Conservation (phyloP, 2,888 invertebrate genomes). For the Merodon equestris region DNA sequence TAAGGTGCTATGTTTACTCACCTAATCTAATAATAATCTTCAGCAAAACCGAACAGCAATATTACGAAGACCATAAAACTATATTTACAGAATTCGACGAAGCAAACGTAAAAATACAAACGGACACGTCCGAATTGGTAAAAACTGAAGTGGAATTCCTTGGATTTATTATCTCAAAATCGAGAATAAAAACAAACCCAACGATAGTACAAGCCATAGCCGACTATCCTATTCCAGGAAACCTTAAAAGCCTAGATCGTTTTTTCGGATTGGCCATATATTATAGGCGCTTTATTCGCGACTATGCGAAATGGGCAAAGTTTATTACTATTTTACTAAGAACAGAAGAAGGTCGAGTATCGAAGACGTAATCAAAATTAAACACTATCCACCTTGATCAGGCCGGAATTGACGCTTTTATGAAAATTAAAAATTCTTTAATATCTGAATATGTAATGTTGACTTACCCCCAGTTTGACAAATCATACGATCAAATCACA, state of each 20-base stretch:
- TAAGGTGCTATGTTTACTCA: conserved; percentile 29
- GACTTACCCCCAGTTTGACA: conserved; percentile 36
- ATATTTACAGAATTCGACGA: not conserved
- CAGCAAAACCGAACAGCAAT: not conserved
- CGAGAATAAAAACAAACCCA: conserved; percentile 38
- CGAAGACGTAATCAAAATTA: not conserved
- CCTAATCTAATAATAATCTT: conserved; percentile 21
- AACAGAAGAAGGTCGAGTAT: not conserved
- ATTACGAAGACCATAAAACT: conserved; percentile 9
- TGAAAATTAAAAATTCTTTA: conserved; percentile 40
- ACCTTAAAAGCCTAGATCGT: conserved; percentile 29
- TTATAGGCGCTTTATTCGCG: conserved; percentile 45
- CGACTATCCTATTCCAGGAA: conserved; percentile 38
- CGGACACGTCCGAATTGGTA: conserved; percentile 12
- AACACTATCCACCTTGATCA: conserved; percentile 1
- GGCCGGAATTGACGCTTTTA: conserved; percentile 38
- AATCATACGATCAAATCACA: conserved; percentile 43
- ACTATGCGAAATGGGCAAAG: conserved; percentile 38
- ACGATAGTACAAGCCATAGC: conserved; percentile 41
- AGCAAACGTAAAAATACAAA: not conserved
- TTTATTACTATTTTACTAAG: conserved; percentile 31
- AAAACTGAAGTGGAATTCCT: conserved; percentile 1
- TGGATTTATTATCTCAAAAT: conserved; percentile 31
- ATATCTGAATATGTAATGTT: conserved; percentile 35
- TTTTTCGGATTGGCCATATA: conserved; percentile 48